These are phyloP conservation scores for Orthosia cruda DNA, from an alignment of 2,888 invertebrate genomes.

Conservation along the genomic window DNA sequence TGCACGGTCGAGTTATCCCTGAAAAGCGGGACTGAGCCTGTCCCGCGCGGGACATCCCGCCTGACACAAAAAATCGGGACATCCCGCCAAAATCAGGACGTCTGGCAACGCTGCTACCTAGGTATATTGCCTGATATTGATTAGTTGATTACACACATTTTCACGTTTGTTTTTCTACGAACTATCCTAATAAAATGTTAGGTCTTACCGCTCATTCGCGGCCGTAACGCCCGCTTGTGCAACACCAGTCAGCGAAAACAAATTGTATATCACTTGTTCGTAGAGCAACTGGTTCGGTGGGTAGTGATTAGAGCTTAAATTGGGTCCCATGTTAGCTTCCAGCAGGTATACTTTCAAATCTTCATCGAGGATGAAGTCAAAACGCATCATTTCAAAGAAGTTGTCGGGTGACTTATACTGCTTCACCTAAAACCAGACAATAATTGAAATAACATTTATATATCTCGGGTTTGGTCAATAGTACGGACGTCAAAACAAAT, in stretches of 20 bases:
- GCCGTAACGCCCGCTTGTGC: slow-evolving; percentile 75
- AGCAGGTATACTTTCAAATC: slow-evolving; percentile 96
- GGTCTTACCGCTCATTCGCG: slow-evolving; percentile 62
- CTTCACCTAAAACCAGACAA: slow-evolving; percentile 79
- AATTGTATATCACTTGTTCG: slow-evolving; percentile 97
- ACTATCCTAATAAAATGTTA: neutral
- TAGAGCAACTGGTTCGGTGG: slow-evolving; percentile 97
- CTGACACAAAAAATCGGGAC: no score
- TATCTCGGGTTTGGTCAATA: no score
- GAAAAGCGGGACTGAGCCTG: no score
- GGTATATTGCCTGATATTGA: no score
- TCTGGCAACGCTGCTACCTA: no score
- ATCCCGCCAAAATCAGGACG: no score
- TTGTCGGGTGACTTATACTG: slow-evolving; percentile 91
- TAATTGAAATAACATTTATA: neutral
- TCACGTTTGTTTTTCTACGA: no score
- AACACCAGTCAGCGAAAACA: slow-evolving; percentile 96
- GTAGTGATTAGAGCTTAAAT: slow-evolving; percentile 98
- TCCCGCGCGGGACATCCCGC: no score
- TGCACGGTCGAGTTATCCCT: no score
- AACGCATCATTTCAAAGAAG: slow-evolving; percentile 98
- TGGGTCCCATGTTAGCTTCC: slow-evolving; percentile 99
- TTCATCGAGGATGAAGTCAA: slow-evolving; percentile 98
- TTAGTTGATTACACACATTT: no score
- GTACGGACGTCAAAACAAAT: no score